Base-by-base conservation (phyloP, 2,888 invertebrate species). In the Aphidoletes aphidimyza region DNA sequence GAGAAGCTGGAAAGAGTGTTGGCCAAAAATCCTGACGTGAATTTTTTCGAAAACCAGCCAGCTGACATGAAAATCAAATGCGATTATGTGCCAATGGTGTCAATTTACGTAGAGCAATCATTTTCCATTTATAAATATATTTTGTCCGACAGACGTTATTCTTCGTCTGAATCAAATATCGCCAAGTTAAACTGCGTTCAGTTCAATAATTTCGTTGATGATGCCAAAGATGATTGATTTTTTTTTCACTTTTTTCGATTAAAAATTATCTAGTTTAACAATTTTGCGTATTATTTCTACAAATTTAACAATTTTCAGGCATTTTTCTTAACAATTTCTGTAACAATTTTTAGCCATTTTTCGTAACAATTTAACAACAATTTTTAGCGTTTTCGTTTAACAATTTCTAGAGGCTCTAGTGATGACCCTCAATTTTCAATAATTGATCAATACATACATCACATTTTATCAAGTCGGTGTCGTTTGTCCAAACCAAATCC, bases 131-230 rank as follows among this genome's bases (percentile, higher is more conserved):
- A 19, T 19, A 54, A 54, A 54, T 54, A 14, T 54, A 19, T 54
- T 34, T 78, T 78, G 36, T 36, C 36, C 36, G 78, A 78, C 36
- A 34, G 36, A 36, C 36, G 78, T 34, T 19, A 78, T 5, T 78
- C 78, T 1, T 36, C 36, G 6, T 36, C 78, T 19, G 78, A 78
- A 34, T 6, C 34, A 14, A 78, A 78, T 36, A 36, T 78, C 17
- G 36, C 36, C 5, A 78, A 36, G 36, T 36, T 78, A 19, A 78
- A 78, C 36, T 9, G 8, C 14, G 36, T 78, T 78, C 78, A 78
- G 17, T 78, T 78, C 36, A 78, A 78, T 19, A 36, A 78, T 78
- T 36, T 78, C 36, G 17, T 78, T 36, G 78, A 78, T 19, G 78
- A 78, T 78, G 34, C 6, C 3, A 54, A 54, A n/a, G 54, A 54